Base-by-base conservation (phyloP, 2,113 vertebrate species). In the Oncorhynchus tshawytscha region DNA sequence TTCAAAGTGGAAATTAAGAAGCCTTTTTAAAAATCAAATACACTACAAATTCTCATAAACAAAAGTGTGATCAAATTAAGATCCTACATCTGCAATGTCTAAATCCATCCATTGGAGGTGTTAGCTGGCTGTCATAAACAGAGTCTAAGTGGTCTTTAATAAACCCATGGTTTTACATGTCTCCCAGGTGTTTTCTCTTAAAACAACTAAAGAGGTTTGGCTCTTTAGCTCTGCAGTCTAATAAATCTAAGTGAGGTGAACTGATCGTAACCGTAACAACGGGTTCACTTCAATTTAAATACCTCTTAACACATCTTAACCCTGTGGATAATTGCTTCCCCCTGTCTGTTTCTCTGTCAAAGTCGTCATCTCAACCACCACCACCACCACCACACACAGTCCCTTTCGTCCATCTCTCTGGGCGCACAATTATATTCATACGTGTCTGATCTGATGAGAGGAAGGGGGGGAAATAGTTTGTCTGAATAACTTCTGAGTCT, bases 91-190 rank as follows among this genome's bases (percentile, higher is more conserved):
- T 11, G 39, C 11, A 84, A 73, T 69, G 74, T 72, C 74, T 78
- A 73, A 49, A 76, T 80, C 82, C 78, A 83, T 78, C 81, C 78
- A 70, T 70, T 57, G 67, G 78, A 77, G 67, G 64, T 85, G 83
- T 82, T 79, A 48, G 34, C 31, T 5, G 66, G 75, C 82, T 69
- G 16, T 70, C 81, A 82, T 89, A 86, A 90, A 86, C 59, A 70
- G 57, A 22, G 76, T 81, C 84, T 88, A 88, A 89, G 88, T 87
- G 88, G 82, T 86, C 75, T 86, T 90, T 86, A 90, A 90, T 90
- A 88, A 90, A 85, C 81, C 71, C 65, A 20, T 27, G 80, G 75
- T 74, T 88, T 87, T 86, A 88, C 82, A 82, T 84, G 85, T 75
- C 87, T 87, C 79, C 74, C 7, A 72, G 86, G 80, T 72, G 18